A percentile compares a stretch with the other conserved stretches of the same genome.
Conservation (phyloP, 1,140 invertebrate genomes). For the Zaprionus nigranus region DNA sequence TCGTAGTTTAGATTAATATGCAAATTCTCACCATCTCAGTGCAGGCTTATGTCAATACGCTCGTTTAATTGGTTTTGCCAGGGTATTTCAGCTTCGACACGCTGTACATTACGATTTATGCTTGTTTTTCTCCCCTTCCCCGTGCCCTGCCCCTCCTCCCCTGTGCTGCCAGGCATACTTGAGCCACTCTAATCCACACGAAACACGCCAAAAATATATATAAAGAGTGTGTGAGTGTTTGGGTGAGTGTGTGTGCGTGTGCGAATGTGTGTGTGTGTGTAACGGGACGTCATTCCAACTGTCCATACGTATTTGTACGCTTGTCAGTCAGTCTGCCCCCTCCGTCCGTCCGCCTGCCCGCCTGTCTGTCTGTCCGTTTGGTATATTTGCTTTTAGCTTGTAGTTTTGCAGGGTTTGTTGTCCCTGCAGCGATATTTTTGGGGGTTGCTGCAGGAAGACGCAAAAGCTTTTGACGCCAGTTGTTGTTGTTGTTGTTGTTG, state of each 20-base stretch:
- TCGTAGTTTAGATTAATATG: not conserved
- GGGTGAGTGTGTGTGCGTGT: not conserved
- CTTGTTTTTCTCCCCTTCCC: constrained; percentile 13
- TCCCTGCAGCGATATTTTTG: constrained; percentile 64
- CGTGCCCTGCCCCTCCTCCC: not conserved
- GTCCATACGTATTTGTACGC: constrained; percentile 80
- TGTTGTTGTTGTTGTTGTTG: constrained; percentile 36
- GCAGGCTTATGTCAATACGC: constrained; percentile 2
- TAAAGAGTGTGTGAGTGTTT: constrained; percentile 3
- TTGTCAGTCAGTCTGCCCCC: constrained; percentile 53
- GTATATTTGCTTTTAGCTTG: constrained; percentile 75
- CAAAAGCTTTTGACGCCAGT: constrained; percentile 14
- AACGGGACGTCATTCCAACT: constrained; percentile 75
- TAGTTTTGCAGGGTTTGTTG: constrained; percentile 74
- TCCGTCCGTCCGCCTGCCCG: constrained; percentile 41
- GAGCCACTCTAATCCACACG: constrained; percentile 71
- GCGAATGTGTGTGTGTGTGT: constrained; percentile 22
- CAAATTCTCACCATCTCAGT: not conserved
- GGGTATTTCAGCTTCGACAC: constrained; percentile 27
- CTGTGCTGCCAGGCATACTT: constrained; percentile 28
- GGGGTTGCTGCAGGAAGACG: constrained; percentile 23
- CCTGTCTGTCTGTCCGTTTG: constrained; percentile 41
- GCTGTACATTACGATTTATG: constrained; percentile 6
- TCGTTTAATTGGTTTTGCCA: constrained; percentile 5
- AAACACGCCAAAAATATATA: constrained; percentile 61